A percentile compares a stretch with the other conserved stretches of the same genome.
These are phyloP conservation scores for Ormyrus nitidulus DNA, from an alignment of 2,888 invertebrate species.

Conservation along the genomic window DNA sequence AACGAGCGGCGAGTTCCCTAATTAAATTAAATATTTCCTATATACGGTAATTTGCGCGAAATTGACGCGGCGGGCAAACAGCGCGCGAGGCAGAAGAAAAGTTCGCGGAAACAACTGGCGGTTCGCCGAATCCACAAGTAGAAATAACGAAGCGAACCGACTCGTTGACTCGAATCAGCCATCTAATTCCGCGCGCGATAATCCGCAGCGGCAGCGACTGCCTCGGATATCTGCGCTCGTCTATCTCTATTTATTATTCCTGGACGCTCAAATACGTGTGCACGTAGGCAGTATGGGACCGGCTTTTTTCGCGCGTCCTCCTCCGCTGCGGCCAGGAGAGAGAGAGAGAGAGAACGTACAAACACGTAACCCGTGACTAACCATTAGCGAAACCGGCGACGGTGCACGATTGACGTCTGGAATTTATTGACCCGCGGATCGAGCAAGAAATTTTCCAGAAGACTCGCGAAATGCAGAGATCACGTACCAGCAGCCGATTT, in stretches of 20 bases:
- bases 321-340: not conserved
- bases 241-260: conserved; percentile 73
- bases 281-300: conserved; percentile 25
- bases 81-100: not conserved
- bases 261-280: conserved; percentile 60
- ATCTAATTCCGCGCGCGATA: conserved; percentile 71
- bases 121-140: conserved; percentile 20
- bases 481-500: too few species aligned
- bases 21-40: not conserved
- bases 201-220: conserved; percentile 60
- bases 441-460: conserved; percentile 18
- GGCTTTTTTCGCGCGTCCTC: conserved; percentile 34
- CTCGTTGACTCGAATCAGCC: conserved; percentile 61
- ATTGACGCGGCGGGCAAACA: not conserved
- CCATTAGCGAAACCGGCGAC: conserved; percentile 31
- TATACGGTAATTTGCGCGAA: conserved; percentile 7
- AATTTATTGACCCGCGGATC: conserved; percentile 47
- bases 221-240: conserved; percentile 62
- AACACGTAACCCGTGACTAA: not conserved
- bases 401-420: conserved; percentile 43
- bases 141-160: conserved; percentile 43
- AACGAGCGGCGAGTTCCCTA: not conserved
- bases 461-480: not conserved
- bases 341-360: not conserved
- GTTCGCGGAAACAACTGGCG: not conserved